Conservation (phyloP, 2,888 invertebrate species). For the Abrostola tripartita region DNA sequence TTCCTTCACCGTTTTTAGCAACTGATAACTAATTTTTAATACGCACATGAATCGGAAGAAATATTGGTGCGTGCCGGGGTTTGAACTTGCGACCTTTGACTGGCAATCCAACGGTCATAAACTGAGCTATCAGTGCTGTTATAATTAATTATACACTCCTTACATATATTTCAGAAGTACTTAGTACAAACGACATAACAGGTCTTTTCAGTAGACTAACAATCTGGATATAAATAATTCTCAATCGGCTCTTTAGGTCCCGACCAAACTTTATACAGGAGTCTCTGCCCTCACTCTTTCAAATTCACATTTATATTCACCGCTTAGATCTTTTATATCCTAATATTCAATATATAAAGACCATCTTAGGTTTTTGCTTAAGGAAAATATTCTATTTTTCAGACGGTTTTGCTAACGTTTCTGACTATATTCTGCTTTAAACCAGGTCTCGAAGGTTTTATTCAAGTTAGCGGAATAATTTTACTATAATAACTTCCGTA, state of each 20-base stretch:
- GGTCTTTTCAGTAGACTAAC: slow-evolving; percentile 20
- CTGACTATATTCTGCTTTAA: not conserved
- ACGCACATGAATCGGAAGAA: too few species aligned
- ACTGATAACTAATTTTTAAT: too few species aligned
- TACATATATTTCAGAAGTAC: not conserved
- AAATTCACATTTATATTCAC: slow-evolving; percentile 51
- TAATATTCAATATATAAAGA: slow-evolving; percentile 44
- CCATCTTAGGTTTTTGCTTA: slow-evolving; percentile 17
- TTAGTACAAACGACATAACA: slow-evolving; percentile 24
- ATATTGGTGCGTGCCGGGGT: too few species aligned
- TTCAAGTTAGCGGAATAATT: not conserved
- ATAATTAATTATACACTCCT: too few species aligned
- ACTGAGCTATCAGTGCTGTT: too few species aligned
- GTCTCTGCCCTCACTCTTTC: slow-evolving; percentile 31
- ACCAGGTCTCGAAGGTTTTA: not conserved
- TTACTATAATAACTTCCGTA: too few species aligned
- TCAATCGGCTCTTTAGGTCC: slow-evolving; percentile 18
- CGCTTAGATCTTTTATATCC: slow-evolving; percentile 29
- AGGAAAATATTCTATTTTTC: slow-evolving; percentile 7
- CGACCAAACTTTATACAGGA: slow-evolving; percentile 17
- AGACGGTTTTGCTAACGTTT: not conserved
- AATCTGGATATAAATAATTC: slow-evolving; percentile 48
- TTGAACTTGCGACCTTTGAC: too few species aligned
- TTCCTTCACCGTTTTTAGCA: too few species aligned
- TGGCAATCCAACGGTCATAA: too few species aligned